Evolutionary conservation across 1,140 invertebrate genomes (phyloP).

Genomic region (Heliconius himera): DNA sequence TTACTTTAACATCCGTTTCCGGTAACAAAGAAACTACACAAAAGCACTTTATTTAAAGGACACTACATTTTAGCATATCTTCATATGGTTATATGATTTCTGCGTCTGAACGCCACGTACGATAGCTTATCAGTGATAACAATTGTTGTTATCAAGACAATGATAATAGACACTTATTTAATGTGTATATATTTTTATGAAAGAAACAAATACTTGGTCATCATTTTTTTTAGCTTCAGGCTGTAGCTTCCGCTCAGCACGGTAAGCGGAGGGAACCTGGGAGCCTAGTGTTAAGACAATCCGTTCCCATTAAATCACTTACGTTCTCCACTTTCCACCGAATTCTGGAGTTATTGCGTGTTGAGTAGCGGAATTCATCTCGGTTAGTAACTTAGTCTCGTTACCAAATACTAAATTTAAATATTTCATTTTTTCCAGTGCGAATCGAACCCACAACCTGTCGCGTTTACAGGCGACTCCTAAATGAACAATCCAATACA

Average conservation of each 20-base stretch:
- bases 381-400: too few relatives aligned
- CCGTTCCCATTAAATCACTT: too few relatives aligned
- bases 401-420: too few relatives aligned
- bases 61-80: slow-evolving; percentile 6
- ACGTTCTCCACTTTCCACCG: too few relatives aligned
- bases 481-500: too few relatives aligned
- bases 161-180: background rate
- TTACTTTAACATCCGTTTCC: background rate
- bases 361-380: too few relatives aligned
- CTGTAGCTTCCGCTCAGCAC: too few relatives aligned
- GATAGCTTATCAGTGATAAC: slow-evolving; percentile 4
- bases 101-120: background rate
- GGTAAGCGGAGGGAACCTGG: background rate
- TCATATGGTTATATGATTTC: background rate
- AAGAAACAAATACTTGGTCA: background rate
- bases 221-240: background rate
- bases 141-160: background rate
- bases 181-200: background rate
- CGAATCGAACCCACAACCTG: too few relatives aligned
- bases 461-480: too few relatives aligned
- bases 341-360: too few relatives aligned
- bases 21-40: background rate
- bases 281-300: too few relatives aligned
- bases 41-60: background rate
- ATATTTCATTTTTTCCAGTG: too few relatives aligned